Evolutionary conservation across 2,888 invertebrate genomes (phyloP).

Genomic region (Ennomos fuscantarius): DNA sequence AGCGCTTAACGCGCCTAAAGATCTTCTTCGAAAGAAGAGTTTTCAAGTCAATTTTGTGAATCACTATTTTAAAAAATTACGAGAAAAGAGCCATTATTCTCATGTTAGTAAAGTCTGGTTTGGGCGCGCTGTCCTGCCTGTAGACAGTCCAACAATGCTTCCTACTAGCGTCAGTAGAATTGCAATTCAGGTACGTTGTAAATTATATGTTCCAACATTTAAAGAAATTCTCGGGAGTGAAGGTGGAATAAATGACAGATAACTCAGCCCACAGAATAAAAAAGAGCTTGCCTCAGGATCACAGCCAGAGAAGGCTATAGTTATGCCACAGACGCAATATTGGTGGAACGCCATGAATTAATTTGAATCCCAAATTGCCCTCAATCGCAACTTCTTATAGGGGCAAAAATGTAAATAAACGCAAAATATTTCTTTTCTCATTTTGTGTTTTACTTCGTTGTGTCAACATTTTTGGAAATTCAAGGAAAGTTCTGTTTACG

Average conservation of each 20-base stretch:
- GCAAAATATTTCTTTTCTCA: constrained; percentile 11
- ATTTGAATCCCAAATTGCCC: constrained; percentile 46
- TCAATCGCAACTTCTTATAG: constrained; percentile 26
- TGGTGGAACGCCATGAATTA: constrained; percentile 41
- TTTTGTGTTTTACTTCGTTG: not conserved
- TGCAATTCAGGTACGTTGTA: too few relatives aligned
- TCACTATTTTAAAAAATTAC: too few relatives aligned
- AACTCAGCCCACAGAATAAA: not conserved
- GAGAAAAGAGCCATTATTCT: too few relatives aligned
- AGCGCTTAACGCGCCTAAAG: too few relatives aligned
- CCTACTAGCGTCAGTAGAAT: too few relatives aligned
- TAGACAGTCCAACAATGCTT: too few relatives aligned
- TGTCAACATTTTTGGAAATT: not conserved
- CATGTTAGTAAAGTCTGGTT: too few relatives aligned
- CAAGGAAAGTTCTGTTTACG: not conserved
- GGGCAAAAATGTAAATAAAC: constrained; percentile 16
- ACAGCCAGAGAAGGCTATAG: constrained; percentile 27
- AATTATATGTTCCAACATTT: too few relatives aligned
- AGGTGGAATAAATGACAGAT: not conserved
- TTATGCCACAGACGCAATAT: constrained; percentile 38
- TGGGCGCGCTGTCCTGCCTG: too few relatives aligned
- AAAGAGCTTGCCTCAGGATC: not conserved
- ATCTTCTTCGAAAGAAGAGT: too few relatives aligned
- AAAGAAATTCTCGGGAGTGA: too few relatives aligned
- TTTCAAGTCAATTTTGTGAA: too few relatives aligned